Evolutionary conservation across 2,797 vertebrate genomes (phyloP), one percentile per base, ranked within the genome.

Genomic region (Poecile montanus): DNA sequence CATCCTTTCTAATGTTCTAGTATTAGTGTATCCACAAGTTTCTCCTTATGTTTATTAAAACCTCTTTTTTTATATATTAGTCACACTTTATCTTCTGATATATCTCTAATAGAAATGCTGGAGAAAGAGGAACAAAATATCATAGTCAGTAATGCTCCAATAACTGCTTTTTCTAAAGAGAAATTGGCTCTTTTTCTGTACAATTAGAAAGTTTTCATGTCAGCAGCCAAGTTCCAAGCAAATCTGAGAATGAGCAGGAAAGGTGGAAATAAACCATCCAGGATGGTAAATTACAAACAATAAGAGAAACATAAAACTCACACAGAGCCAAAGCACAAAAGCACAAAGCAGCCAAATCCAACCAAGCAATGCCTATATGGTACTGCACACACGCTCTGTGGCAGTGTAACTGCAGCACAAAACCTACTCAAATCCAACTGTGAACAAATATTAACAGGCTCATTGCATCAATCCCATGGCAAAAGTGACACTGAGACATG

Each of bases 351-450:
- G 92, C 91, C 95, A 93, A 89, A 80, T 67, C 81, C 81, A 93
- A 67, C 61, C 48, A 85, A 74, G 13, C 67, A 57, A 57, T 48
- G 83, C 67, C n/a, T 56, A n/a, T 2, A 9, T 13, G 61, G 54
- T 13, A 36, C 26, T n/a, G 60, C 66, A 54, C 11, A 1, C 27
- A 62, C 16, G 4, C 62, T 40, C 78, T 48, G 36, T 29, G 82
- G 85, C 88, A 82, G 68, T 75, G 72, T 93, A 95, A 77, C 82
- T 94, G 95, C 94, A 94, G 73, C 88, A 82, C 93, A 95, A 91
- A 54, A 71, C 93, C 90, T 47, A 56, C 94, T 74, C 81, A 96
- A 94, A 95, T 95, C 97, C 96, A 93, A 76, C 96, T 96, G 95
- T 92, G 97, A 95, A 30, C 90, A 89, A 92, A 93, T 81, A 91